Percentiles rank a stretch among this genome's conserved stretches.
phyloP scores from a whole-genome alignment of 1,140 invertebrate genomes.

The Drosophila ohnishii region DNA sequence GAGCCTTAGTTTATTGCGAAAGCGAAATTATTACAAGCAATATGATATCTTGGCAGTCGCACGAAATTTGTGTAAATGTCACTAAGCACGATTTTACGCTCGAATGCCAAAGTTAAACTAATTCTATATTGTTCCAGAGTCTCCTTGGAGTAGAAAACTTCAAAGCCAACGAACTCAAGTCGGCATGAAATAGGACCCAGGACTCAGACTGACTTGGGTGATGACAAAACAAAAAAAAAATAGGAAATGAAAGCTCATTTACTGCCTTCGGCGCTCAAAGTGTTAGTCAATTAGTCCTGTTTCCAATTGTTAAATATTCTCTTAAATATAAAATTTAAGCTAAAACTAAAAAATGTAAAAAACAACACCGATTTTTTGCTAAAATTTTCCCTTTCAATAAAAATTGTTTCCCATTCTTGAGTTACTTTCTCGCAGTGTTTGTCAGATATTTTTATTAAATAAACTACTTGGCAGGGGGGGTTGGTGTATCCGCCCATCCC shows the following conservation, averaged over 20 bases:
- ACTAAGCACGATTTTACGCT: not conserved
- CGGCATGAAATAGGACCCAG: conserved; percentile 8
- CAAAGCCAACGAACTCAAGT: not conserved
- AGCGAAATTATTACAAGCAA: not conserved
- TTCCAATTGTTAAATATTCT: no score
- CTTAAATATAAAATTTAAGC: no score
- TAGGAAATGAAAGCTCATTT: conserved; percentile 25
- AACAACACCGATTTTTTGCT: not conserved
- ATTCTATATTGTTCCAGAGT: not conserved
- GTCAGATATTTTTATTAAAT: conserved; percentile 60
- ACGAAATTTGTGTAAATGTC: not conserved
- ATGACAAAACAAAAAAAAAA: not conserved
- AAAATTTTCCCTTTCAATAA: no score
- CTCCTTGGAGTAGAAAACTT: not conserved
- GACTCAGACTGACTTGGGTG: not conserved
- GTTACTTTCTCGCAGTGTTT: not conserved
- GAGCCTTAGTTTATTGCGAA: not conserved
- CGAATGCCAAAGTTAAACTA: not conserved
- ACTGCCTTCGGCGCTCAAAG: conserved; percentile 34
- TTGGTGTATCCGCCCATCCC: not conserved
- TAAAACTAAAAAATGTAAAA: no score
- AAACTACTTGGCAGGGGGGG: conserved; percentile 44
- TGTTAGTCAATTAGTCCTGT: not conserved
- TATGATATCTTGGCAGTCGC: not conserved
- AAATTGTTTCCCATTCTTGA: not conserved